These are phyloP conservation scores for Sinohyriopsis cumingii DNA, from an alignment of 2,888 invertebrate genomes.

Conservation along the genomic window DNA sequence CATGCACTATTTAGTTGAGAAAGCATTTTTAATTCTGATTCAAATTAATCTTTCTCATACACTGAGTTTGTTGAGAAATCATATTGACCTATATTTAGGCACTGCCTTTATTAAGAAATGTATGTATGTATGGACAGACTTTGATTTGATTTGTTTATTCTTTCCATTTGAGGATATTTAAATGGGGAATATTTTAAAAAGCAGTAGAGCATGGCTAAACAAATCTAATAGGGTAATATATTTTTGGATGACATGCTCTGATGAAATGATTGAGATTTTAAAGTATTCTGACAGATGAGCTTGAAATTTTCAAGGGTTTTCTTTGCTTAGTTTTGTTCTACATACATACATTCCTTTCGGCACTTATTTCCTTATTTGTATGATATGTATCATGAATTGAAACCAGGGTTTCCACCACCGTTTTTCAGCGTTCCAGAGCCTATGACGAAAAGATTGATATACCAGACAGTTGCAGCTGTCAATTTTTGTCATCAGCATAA, in stretches of 20 bases:
- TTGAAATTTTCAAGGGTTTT: no score
- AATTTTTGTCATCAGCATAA: constrained; percentile 97
- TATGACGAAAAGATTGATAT: constrained; percentile 91
- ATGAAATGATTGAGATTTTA: no score
- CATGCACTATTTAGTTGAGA: not conserved
- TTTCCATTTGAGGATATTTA: no score
- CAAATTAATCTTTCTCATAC: constrained; percentile 2
- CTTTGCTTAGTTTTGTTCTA: no score
- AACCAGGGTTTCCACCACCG: no score
- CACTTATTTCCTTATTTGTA: not conserved
- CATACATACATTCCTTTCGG: no score
- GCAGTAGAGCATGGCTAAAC: no score
- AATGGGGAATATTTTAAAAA: no score
- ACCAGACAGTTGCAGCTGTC: constrained; percentile 95
- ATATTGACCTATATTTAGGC: not conserved
- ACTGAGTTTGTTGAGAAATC: not conserved
- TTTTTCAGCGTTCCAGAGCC: constrained; percentile 81
- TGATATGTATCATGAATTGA: not conserved
- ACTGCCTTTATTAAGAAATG: not conserved
- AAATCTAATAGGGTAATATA: no score
- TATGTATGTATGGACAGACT: not conserved
- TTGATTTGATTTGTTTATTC: no score
- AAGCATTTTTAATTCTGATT: not conserved
- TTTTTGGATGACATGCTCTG: no score
- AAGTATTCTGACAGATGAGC: no score